Evolutionary conservation across 2,113 vertebrate species (phyloP).

Genomic region (Chionis minor): DNA sequence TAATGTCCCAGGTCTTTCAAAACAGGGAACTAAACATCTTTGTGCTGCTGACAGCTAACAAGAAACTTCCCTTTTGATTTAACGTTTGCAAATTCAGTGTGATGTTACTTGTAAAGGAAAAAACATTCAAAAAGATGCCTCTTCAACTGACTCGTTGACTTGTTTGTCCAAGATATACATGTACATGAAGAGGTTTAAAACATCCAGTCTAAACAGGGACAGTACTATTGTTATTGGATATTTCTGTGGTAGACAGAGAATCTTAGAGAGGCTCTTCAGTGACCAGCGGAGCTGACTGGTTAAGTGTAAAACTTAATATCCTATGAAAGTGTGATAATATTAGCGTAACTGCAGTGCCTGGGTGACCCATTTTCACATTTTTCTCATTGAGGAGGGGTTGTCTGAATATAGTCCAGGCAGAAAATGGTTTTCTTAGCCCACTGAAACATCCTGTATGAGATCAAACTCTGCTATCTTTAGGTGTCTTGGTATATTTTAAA

Average conservation of each 20-base stretch:
- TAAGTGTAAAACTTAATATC: background rate
- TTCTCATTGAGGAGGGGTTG: background rate
- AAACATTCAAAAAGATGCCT: background rate
- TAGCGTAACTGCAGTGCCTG: background rate
- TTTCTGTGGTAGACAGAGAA: background rate
- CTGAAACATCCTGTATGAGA: fast-evolving
- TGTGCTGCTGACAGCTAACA: background rate
- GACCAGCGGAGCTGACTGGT: background rate
- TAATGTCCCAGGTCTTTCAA: background rate
- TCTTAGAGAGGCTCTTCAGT: background rate
- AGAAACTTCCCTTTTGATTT: background rate
- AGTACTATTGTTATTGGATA: background rate
- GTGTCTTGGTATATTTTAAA: background rate
- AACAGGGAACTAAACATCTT: background rate
- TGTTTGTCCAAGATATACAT: background rate
- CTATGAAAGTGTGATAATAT: background rate
- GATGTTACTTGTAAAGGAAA: background rate
- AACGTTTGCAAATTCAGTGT: background rate
- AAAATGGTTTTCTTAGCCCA: background rate
- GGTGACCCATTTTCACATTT: background rate
- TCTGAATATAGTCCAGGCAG: background rate
- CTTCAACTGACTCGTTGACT: background rate
- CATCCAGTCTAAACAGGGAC: background rate
- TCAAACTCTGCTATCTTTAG: background rate
- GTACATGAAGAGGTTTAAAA: background rate